phyloP scores from a whole-genome alignment of 53 echinoderm and acorn worm genomes.

The Patiria pectinifera region DNA sequence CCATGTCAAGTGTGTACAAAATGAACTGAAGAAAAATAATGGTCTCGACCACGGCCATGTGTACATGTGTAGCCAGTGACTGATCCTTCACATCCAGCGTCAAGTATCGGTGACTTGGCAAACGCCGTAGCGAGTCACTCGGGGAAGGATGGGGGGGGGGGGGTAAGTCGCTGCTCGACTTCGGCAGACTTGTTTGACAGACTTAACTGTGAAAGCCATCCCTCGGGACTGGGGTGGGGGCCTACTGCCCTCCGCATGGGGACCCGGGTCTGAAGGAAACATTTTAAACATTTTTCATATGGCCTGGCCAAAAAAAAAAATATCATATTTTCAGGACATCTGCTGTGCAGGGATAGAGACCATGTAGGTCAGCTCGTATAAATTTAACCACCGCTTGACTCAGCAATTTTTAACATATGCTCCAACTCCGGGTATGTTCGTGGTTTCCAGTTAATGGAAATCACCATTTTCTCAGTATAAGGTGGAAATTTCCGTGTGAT shows the following conservation, averaged over 20 bases:
- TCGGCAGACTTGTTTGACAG: constrained; percentile 26
- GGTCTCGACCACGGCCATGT: neutral
- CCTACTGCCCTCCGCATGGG: neutral
- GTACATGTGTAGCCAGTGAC: constrained; percentile 17
- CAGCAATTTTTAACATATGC: neutral
- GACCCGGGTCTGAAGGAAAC: neutral
- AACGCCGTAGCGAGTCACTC: constrained; percentile 12
- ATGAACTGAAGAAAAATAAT: neutral
- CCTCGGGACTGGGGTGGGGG: constrained; percentile 15
- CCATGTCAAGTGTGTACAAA: neutral
- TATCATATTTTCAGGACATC: neutral
- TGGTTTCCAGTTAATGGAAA: no score
- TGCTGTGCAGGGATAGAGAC: neutral
- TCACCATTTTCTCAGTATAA: no score
- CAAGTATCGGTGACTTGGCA: constrained; percentile 24
- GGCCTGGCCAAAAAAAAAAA: constrained; percentile 1
- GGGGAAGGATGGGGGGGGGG: neutral
- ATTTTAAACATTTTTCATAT: constrained; percentile 6
- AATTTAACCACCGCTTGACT: neutral
- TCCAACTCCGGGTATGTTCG: neutral
- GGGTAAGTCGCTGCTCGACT: neutral
- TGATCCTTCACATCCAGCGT: neutral
- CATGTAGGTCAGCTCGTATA: neutral
- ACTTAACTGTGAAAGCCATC: neutral
- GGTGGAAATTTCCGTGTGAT: no score